These are phyloP conservation scores for Heterotis niloticus DNA, from an alignment of 2,113 vertebrate genomes.

Conservation along the genomic window DNA sequence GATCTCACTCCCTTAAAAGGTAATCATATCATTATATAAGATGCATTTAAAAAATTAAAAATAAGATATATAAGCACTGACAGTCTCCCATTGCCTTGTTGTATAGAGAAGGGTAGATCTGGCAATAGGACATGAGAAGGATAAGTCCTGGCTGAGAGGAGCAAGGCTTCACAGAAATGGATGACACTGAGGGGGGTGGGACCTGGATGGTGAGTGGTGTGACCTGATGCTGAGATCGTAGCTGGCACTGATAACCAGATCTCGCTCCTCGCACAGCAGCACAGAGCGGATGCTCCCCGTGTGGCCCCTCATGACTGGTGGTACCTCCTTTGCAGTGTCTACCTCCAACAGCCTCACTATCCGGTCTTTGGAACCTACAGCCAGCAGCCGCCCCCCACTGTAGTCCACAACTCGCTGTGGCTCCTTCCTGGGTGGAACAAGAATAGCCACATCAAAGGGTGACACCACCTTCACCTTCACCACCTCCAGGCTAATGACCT, in stretches of 20 bases:
- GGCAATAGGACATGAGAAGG: no score
- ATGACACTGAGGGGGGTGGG: no score
- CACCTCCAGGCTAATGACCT: neutral
- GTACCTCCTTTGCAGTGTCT: constrained; percentile 32
- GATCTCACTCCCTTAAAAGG: neutral
- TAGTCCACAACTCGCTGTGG: constrained; percentile 70
- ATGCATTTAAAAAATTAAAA: no score
- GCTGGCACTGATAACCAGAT: constrained; percentile 68
- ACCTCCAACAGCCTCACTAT: constrained; percentile 60
- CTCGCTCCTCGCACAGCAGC: constrained; percentile 63
- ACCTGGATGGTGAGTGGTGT: constrained; percentile 16
- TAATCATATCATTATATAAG: no score
- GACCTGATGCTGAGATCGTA: constrained; percentile 82
- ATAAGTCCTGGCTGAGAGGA: no score
- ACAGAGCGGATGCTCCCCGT: constrained; percentile 63
- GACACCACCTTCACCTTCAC: neutral
- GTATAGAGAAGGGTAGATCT: no score
- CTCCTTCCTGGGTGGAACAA: constrained; percentile 61
- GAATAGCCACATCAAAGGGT: neutral
- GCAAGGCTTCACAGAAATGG: no score
- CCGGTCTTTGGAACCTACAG: constrained; percentile 60
- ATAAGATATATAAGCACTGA: no score
- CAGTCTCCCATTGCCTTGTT: no score
- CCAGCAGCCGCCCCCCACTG: constrained; percentile 65
- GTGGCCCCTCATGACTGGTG: constrained; percentile 58